phyloP scores from a whole-genome alignment of 2,888 invertebrate species.

The Nasonovia ribisnigri region DNA sequence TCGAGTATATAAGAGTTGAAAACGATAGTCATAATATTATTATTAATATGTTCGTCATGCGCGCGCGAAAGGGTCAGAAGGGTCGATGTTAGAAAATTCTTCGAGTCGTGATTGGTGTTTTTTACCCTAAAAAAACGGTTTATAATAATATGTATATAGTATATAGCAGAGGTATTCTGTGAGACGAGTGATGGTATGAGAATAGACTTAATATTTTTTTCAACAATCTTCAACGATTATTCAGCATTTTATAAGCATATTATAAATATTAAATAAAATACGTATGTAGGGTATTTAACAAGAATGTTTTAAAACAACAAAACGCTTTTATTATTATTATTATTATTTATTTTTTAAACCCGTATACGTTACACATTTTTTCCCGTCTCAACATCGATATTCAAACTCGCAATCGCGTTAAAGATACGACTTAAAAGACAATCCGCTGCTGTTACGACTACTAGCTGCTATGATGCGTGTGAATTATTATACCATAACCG shows the following conservation, averaged over 20 bases:
- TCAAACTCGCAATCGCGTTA: background rate
- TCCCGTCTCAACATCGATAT: background rate
- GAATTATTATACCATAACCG: background rate
- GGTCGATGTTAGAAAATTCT: constrained; percentile 49
- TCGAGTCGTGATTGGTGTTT: constrained; percentile 43
- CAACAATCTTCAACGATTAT: constrained; percentile 39
- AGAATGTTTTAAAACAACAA: constrained; percentile 35
- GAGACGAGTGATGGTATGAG: background rate
- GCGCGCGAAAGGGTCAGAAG: constrained; percentile 10
- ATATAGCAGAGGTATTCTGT: background rate
- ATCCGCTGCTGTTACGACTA: background rate
- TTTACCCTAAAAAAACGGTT: constrained; percentile 18
- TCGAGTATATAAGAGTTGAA: background rate
- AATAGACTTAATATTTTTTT: constrained; percentile 16
- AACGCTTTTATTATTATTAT: background rate
- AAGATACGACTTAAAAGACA: background rate
- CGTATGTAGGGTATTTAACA: background rate
- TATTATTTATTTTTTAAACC: background rate
- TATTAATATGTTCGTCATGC: constrained; percentile 8
- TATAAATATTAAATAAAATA: background rate
- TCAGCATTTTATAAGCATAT: constrained; percentile 38
- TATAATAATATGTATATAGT: background rate
- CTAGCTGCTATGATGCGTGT: background rate
- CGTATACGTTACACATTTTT: background rate
- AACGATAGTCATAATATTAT: constrained; percentile 50